Percentiles rank a stretch among this genome's conserved stretches.
phyloP scores from a whole-genome alignment of 2,113 vertebrate species.

The Phylloscopus trochiloides region DNA sequence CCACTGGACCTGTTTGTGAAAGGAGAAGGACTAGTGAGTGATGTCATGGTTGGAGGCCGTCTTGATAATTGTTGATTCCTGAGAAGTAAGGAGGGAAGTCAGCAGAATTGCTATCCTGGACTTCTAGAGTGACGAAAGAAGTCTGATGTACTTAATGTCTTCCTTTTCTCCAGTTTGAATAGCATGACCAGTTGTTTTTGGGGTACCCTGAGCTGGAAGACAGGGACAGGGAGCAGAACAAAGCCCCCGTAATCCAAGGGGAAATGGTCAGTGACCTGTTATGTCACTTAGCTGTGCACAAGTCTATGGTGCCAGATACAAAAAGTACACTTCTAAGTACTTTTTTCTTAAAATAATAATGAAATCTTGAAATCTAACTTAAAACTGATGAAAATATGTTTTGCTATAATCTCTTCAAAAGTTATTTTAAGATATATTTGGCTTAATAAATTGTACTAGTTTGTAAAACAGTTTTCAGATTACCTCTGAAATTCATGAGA shows the following conservation, averaged over 20 bases:
- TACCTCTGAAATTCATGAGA: neutral
- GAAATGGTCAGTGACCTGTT: neutral
- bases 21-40: neutral
- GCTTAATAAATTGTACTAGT: neutral
- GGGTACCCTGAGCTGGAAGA: neutral
- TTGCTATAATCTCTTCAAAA: neutral
- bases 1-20: neutral
- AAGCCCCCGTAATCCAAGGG: accelerated
- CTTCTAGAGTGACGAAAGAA: neutral
- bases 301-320: neutral
- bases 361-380: neutral
- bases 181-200: neutral
- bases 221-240: neutral
- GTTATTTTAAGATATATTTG: neutral
- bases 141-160: neutral
- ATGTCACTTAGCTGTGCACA: neutral
- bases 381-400: neutral
- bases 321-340: neutral
- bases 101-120: neutral
- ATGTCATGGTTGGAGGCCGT: neutral
- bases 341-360: neutral
- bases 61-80: neutral
- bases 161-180: neutral
- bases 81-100: neutral
- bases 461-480: neutral